Percentiles rank a stretch among this genome's conserved stretches.
Conservation (phyloP, 2,888 invertebrate species). For the Mactromeris polynyma region DNA sequence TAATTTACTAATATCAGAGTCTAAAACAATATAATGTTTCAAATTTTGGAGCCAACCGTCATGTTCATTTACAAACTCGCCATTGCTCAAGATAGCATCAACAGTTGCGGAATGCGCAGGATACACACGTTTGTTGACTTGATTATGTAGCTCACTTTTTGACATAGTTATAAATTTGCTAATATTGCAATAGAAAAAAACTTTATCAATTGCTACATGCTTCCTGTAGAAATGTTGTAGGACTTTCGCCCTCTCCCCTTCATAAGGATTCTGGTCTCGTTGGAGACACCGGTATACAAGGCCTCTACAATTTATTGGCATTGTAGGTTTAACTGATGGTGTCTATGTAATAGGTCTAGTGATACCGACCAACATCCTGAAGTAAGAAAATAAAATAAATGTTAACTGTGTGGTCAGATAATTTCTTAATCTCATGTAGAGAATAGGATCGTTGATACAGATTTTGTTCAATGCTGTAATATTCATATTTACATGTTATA, state of each 20-base stretch:
- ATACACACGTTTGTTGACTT: neutral
- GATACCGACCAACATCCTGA: no score
- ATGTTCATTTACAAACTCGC: conserved; percentile 17
- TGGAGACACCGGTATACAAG: neutral
- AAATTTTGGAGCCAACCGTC: conserved; percentile 11
- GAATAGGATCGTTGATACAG: no score
- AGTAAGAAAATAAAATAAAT: no score
- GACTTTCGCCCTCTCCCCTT: conserved; percentile 30
- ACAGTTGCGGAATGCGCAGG: conserved; percentile 27
- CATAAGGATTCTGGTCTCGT: neutral
- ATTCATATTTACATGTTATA: no score
- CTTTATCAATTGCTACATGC: conserved; percentile 32
- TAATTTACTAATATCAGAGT: conserved; percentile 1
- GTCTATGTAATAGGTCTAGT: no score
- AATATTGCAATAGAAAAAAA: conserved; percentile 30
- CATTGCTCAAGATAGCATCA: conserved; percentile 20
- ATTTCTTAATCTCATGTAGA: no score
- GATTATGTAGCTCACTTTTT: conserved; percentile 24
- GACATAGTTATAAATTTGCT: conserved; percentile 30
- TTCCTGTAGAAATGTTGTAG: conserved; percentile 26
- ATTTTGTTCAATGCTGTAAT: no score
- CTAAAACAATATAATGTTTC: neutral
- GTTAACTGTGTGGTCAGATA: no score
- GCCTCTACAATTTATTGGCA: conserved; percentile 25
- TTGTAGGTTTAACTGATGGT: no score